A percentile compares a stretch with the other conserved stretches of the same genome.
Conservation (phyloP, 2,888 invertebrate genomes). For the Acronicta alni region DNA sequence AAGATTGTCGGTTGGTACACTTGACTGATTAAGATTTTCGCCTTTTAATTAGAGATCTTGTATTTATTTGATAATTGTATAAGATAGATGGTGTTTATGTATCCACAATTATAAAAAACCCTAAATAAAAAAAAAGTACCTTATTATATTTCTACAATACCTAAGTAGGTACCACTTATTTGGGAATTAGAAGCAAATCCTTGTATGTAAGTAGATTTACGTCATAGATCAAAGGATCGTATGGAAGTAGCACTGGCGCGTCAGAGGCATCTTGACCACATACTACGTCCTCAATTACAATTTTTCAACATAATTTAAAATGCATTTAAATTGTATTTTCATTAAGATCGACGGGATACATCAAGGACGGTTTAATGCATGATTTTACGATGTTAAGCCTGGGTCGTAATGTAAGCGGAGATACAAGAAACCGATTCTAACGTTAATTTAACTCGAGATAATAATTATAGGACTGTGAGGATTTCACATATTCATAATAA, state of each 20-base stretch:
- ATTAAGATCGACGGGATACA: slow-evolving; percentile 60
- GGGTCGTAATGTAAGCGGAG: slow-evolving; percentile 34
- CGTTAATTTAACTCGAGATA: slow-evolving; percentile 31
- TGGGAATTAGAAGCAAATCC: neutral
- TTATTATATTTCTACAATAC: too few relatives aligned
- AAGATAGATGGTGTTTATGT: too few relatives aligned
- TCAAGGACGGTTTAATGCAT: slow-evolving; percentile 51
- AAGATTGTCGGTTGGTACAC: too few relatives aligned
- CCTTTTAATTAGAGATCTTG: too few relatives aligned
- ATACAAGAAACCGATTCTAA: slow-evolving; percentile 29
- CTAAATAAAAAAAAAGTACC: too few relatives aligned
- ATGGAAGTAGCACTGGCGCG: slow-evolving; percentile 9
- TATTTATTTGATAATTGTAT: too few relatives aligned
- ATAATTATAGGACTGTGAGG: slow-evolving; percentile 19
- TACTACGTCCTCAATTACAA: slow-evolving; percentile 42
- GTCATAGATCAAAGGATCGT: slow-evolving; percentile 9
- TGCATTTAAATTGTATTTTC: slow-evolving; percentile 58
- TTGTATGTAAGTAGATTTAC: neutral
- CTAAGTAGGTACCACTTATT: too few relatives aligned
- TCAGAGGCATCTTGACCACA: slow-evolving; percentile 21
- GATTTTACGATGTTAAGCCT: slow-evolving; percentile 54
- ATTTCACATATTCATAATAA: slow-evolving; percentile 13
- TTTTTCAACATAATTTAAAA: slow-evolving; percentile 56
- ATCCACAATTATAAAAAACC: too few relatives aligned
- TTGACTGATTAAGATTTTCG: too few relatives aligned